Evolutionary conservation across 2,888 invertebrate species (phyloP).

Genomic region (Bombylius major): DNA sequence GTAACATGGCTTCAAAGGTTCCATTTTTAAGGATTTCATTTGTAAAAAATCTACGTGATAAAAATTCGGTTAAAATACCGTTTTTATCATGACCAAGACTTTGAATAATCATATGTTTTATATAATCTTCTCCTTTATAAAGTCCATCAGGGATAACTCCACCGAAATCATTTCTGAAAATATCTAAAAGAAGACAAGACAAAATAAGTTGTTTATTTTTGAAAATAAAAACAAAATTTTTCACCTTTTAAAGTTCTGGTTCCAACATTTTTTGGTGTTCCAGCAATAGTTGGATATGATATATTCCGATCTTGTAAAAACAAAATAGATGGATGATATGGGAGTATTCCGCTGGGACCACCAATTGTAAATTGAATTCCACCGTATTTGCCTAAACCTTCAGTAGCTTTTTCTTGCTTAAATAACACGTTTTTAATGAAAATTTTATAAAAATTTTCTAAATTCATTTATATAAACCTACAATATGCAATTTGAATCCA

Average conservation of each 20-base stretch:
- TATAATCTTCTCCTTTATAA: too few species aligned
- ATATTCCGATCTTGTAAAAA: neutral
- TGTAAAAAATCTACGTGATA: too few species aligned
- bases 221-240: neutral
- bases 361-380: neutral
- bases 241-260: slow-evolving; percentile 14
- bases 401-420: too few species aligned
- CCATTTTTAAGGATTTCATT: too few species aligned
- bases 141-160: slow-evolving; percentile 21
- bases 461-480: neutral
- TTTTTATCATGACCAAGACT: too few species aligned
- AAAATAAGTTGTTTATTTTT: neutral
- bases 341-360: slow-evolving; percentile 2
- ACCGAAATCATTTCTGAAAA: neutral
- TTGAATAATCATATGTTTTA: too few species aligned
- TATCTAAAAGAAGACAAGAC: neutral
- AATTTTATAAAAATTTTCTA: too few species aligned
- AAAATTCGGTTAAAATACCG: too few species aligned
- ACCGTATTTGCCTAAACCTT: slow-evolving; percentile 16
- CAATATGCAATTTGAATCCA: slow-evolving; percentile 17
- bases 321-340: neutral
- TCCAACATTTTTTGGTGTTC: slow-evolving; percentile 14
- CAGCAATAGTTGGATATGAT: slow-evolving; percentile 1
- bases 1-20: too few species aligned
- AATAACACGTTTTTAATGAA: too few species aligned